Evolutionary conservation across 92 coral and sea anemone genomes (phyloP).

Genomic region (Paramuricea clavata): DNA sequence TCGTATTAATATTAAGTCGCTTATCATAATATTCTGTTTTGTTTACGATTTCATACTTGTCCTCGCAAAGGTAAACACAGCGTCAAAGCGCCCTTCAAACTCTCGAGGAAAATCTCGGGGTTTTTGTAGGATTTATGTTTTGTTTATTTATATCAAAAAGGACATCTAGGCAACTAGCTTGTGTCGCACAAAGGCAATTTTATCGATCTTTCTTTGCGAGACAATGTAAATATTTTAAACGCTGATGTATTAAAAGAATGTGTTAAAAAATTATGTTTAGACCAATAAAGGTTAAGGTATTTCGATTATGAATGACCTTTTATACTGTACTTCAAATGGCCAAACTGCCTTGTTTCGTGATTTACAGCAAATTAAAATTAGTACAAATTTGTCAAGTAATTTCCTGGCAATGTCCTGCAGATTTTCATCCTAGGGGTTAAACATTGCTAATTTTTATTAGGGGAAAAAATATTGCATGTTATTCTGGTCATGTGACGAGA

Average conservation of each 20-base stretch:
- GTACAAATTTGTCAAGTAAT: neutral
- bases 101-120: neutral
- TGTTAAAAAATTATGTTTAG: neutral
- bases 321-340: neutral
- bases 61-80: neutral
- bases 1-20: neutral
- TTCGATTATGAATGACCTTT: neutral
- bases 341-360: neutral
- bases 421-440: neutral
- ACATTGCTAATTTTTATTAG: neutral
- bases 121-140: neutral
- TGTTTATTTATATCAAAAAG: neutral
- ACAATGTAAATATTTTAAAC: conserved; percentile 23
- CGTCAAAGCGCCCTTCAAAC: neutral
- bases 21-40: neutral
- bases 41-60: neutral
- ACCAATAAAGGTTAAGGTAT: neutral
- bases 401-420: neutral
- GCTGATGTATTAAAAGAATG: conserved; percentile 2
- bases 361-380: neutral
- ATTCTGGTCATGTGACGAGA: neutral
- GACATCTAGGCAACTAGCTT: neutral
- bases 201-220: neutral
- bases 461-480: neutral
- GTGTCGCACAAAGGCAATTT: neutral